Percentiles rank a stretch among this genome's conserved stretches.
phyloP scores from a whole-genome alignment of 2,888 invertebrate species.

The Phaonia tiefii region DNA sequence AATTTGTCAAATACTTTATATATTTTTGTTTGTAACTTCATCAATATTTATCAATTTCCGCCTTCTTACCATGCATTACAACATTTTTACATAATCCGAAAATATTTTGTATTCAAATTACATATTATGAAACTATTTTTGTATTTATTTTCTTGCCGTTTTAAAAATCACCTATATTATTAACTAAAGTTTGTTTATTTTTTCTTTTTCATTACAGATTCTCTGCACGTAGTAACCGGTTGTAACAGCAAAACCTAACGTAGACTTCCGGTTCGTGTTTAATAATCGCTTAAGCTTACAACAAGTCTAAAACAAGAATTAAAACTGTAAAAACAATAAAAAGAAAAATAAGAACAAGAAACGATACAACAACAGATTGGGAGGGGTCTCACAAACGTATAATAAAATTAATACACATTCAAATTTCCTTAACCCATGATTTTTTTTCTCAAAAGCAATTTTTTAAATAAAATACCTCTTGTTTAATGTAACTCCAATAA shows the following conservation, averaged over 20 bases:
- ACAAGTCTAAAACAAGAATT: constrained; percentile 18
- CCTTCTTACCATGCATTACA: not conserved
- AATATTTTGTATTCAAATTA: not conserved
- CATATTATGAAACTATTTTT: not conserved
- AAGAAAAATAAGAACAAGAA: constrained; percentile 9
- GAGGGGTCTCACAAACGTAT: not conserved
- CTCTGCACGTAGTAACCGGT: constrained; percentile 59
- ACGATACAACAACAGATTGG: constrained; percentile 13
- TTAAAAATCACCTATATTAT: constrained; percentile 43
- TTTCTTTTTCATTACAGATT: constrained; percentile 55
- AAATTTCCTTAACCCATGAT: not conserved
- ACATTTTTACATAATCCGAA: not conserved
- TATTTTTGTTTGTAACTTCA: too few relatives aligned
- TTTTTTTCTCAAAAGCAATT: not conserved
- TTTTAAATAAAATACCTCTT: too few relatives aligned
- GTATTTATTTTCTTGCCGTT: constrained; percentile 4
- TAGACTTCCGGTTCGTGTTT: constrained; percentile 63
- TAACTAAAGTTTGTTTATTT: constrained; percentile 39
- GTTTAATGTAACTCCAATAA: too few relatives aligned
- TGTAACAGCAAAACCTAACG: constrained; percentile 48
- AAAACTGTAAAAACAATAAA: constrained; percentile 5
- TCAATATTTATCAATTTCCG: not conserved
- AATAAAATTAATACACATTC: not conserved
- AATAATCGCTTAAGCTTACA: too few relatives aligned
- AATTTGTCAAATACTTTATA: too few relatives aligned